These are phyloP conservation scores for Lissocephala sabroskyi DNA, from an alignment of 2,888 invertebrate species.

Conservation along the genomic window DNA sequence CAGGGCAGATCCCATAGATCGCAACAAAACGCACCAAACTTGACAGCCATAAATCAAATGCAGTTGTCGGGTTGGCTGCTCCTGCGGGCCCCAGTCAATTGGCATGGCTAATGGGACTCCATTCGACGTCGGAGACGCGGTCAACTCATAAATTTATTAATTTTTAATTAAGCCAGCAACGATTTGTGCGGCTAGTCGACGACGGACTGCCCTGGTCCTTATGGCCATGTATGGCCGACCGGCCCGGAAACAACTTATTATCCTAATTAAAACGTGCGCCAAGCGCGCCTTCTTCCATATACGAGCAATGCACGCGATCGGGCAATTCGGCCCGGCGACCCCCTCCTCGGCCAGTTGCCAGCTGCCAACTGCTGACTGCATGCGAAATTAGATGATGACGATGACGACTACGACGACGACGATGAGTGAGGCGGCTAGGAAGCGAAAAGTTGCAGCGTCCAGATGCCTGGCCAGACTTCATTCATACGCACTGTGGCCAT, in stretches of 20 bases:
- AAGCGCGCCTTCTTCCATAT: slow-evolving; percentile 61
- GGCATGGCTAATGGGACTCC: slow-evolving; percentile 66
- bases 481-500: slow-evolving; percentile 57
- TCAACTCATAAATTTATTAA: slow-evolving; percentile 65
- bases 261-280: slow-evolving; percentile 71
- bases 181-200: slow-evolving; percentile 52
- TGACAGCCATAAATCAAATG: slow-evolving; percentile 13
- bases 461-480: slow-evolving; percentile 39
- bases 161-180: slow-evolving; percentile 62
- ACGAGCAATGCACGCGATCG: slow-evolving; percentile 69
- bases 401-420: neutral
- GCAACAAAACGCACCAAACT: no score
- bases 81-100: slow-evolving; percentile 49
- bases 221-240: slow-evolving; percentile 25
- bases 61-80: slow-evolving; percentile 19
- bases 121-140: slow-evolving; percentile 16
- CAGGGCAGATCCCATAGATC: no score
- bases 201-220: slow-evolving; percentile 2
- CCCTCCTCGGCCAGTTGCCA: slow-evolving; percentile 7
- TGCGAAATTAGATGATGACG: slow-evolving; percentile 39
- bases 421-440: neutral
- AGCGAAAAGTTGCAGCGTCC: slow-evolving; percentile 4
- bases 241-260: slow-evolving; percentile 71
- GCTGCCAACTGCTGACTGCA: slow-evolving; percentile 28
- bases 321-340: slow-evolving; percentile 58